A percentile compares a stretch with the other conserved stretches of the same genome.
Evolutionary conservation across 2,888 invertebrate species (phyloP).

Genomic region (Osmoderma eremita): DNA sequence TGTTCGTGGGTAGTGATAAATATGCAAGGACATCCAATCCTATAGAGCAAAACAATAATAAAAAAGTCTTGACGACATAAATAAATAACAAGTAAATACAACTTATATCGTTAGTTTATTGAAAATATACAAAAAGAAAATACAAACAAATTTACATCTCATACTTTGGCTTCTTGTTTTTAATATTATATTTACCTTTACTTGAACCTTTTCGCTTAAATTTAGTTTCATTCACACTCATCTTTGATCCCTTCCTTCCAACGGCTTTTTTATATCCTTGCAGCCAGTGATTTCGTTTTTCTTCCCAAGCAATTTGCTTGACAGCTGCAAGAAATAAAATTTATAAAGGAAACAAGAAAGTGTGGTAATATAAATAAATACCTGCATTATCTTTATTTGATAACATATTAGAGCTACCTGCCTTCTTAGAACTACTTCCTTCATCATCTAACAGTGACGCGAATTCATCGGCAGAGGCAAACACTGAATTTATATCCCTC

Average conservation of each 20-base stretch:
- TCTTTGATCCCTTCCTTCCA: constrained; percentile 45
- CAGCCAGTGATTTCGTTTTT: constrained; percentile 73
- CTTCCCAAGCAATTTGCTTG: constrained; percentile 87
- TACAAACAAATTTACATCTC: background rate
- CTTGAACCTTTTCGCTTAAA: constrained; percentile 24
- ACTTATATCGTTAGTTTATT: background rate
- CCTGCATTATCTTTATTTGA: constrained; percentile 82
- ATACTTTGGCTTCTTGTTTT: constrained; percentile 32
- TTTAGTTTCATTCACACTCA: constrained; percentile 2
- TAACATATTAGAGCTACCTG: constrained; percentile 75
- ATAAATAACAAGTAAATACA: background rate
- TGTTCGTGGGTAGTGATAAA: too few species aligned
- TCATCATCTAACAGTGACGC: constrained; percentile 88
- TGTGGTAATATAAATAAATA: constrained; percentile 52
- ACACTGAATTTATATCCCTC: constrained; percentile 71
- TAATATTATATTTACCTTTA: constrained; percentile 36
- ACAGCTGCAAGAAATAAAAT: constrained; percentile 59
- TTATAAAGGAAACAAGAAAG: constrained; percentile 41
- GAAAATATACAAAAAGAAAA: background rate
- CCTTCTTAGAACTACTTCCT: constrained; percentile 68
- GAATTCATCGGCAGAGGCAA: constrained; percentile 90
- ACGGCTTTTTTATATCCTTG: constrained; percentile 67
- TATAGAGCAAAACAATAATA: too few species aligned
- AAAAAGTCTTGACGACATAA: too few species aligned
- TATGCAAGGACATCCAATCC: too few species aligned